Conservation (phyloP, 2,113 vertebrate species). For the Willisornis vidua region DNA sequence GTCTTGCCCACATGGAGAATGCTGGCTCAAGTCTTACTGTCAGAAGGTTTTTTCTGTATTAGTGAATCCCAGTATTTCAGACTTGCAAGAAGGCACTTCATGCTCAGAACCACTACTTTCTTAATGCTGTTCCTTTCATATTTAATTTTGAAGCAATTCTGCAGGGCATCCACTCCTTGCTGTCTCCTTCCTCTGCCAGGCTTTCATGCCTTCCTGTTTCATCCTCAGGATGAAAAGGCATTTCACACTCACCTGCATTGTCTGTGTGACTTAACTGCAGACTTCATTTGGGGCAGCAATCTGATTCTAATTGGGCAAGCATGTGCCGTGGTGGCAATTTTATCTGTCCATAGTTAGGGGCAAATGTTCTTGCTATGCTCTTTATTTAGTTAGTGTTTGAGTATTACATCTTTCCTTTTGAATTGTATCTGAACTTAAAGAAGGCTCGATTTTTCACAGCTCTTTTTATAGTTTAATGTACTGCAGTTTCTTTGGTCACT, state of each 20-base stretch:
- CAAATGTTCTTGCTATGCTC: not conserved
- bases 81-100: not conserved
- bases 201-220: not conserved
- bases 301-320: not conserved
- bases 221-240: not conserved
- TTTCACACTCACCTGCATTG: not conserved
- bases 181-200: not conserved
- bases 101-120: not conserved
- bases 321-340: not conserved
- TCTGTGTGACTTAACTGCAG: not conserved
- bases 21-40: not conserved
- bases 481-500: conserved; percentile 9
- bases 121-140: not conserved
- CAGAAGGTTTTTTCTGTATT: not conserved
- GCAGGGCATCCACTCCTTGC: not conserved
- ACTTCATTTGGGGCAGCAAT: not conserved
- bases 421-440: not conserved
- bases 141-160: not conserved
- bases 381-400: not conserved
- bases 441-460: not conserved
- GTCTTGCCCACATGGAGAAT: not conserved
- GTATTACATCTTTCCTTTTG: not conserved
- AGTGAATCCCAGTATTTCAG: not conserved
- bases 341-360: not conserved
- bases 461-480: not conserved